Evolutionary conservation across 2,113 vertebrate species (phyloP).

Genomic region (Jaculus jaculus): DNA sequence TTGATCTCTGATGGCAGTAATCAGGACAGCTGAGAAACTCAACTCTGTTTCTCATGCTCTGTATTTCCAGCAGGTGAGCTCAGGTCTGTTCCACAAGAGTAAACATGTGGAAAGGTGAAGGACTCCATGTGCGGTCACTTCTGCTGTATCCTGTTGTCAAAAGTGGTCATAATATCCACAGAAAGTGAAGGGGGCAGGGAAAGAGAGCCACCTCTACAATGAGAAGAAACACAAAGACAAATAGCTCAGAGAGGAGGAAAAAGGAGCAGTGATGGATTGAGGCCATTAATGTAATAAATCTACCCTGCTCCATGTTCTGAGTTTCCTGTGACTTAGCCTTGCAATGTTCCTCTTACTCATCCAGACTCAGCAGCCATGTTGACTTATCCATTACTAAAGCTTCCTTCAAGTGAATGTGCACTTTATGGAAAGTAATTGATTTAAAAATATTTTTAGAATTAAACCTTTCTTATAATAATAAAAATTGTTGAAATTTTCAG

Average conservation of each 20-base stretch:
- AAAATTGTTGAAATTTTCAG: neutral
- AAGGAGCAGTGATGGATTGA: neutral
- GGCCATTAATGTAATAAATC: neutral
- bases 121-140: neutral
- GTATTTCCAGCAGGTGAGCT: neutral
- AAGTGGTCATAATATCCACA: neutral
- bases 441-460: neutral
- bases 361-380: neutral
- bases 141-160: neutral
- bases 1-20: neutral
- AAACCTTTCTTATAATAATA: slow-evolving; percentile 20
- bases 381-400: neutral
- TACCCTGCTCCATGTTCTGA: neutral
- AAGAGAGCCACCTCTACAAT: neutral
- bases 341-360: neutral
- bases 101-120: neutral
- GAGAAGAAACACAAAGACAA: neutral
- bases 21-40: too few species aligned
- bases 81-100: neutral
- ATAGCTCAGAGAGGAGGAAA: neutral
- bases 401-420: neutral
- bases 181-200: neutral
- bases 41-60: neutral
- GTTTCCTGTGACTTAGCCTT: neutral
- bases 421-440: neutral